Evolutionary conservation across 1,140 invertebrate species (phyloP).

Genomic region (Chionoecetes opilio): DNA sequence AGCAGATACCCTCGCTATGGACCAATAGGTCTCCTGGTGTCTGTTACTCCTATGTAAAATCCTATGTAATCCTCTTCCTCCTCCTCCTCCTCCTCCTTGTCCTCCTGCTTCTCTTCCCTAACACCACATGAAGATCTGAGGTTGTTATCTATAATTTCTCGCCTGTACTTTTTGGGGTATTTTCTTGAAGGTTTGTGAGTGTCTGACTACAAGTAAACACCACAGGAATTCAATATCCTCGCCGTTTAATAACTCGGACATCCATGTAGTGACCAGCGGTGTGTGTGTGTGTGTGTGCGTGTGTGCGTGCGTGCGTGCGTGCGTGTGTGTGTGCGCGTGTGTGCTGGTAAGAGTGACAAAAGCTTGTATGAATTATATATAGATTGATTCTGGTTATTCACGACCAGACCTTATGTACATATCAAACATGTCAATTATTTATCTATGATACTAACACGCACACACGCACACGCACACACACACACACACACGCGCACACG

Average conservation of each 20-base stretch:
- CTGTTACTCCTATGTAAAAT: too few species aligned
- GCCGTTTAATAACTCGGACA: background rate
- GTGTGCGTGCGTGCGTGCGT: too few species aligned
- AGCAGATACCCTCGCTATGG: too few species aligned
- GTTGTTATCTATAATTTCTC: background rate
- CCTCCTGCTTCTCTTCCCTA: background rate
- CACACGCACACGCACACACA: slow-evolving; percentile 39
- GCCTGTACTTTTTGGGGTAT: background rate
- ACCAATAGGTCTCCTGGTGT: too few species aligned
- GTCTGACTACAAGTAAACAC: background rate
- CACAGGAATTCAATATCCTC: background rate
- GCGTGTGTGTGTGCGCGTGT: too few species aligned
- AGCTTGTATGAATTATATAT: background rate
- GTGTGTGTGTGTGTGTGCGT: too few species aligned
- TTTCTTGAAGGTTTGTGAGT: background rate
- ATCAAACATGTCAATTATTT: too few species aligned
- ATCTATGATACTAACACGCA: background rate
- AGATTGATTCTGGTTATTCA: background rate
- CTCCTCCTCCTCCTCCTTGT: background rate
- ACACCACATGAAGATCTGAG: background rate
- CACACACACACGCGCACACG: slow-evolving; percentile 47
- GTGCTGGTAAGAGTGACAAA: background rate
- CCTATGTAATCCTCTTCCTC: too few species aligned
- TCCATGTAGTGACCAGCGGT: background rate
- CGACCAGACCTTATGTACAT: background rate